phyloP scores from a whole-genome alignment of 2,113 vertebrate genomes.

The Ceyx cyanopectus region DNA sequence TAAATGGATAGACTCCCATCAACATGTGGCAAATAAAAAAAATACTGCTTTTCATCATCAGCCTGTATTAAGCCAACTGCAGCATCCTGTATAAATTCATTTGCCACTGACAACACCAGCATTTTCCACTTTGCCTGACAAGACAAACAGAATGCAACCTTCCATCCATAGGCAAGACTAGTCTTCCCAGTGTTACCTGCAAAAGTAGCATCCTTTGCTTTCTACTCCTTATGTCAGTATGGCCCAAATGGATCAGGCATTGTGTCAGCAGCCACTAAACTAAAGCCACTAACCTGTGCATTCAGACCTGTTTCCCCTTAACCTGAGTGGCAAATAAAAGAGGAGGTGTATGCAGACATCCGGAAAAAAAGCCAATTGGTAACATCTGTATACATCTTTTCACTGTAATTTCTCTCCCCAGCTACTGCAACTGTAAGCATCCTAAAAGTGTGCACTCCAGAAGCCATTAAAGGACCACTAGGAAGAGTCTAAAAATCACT shows the following conservation, averaged over 20 bases:
- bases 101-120: background rate
- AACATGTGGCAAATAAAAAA: background rate
- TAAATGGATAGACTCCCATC: constrained; percentile 1
- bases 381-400: background rate
- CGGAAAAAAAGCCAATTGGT: background rate
- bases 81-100: background rate
- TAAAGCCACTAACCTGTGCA: background rate
- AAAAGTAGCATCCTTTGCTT: background rate
- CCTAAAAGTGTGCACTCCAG: background rate
- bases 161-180: background rate
- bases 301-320: background rate
- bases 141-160: background rate
- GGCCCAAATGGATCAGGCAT: background rate
- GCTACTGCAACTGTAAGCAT: accelerated
- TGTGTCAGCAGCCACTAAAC: background rate
- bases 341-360: background rate
- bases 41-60: background rate
- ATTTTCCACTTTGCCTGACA: background rate
- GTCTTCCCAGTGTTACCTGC: background rate
- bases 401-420: background rate
- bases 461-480: background rate
- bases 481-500: background rate
- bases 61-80: background rate
- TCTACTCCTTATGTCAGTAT: background rate
- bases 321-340: background rate